Base-by-base conservation (phyloP, 2,797 vertebrate species). In the Ptychadena robeensis region DNA sequence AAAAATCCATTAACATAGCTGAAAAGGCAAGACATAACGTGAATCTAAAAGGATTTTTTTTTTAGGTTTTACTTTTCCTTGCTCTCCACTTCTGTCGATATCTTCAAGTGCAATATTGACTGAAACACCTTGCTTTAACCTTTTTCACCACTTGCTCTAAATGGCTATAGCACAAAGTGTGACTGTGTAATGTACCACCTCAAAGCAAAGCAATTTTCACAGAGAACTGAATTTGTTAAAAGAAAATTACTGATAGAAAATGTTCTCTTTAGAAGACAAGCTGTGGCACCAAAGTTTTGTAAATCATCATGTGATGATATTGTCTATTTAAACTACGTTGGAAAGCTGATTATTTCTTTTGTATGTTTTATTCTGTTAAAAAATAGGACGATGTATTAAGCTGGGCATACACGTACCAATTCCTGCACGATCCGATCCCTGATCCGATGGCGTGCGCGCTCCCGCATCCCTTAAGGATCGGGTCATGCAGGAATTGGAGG, bases 111-210 rank as follows among this genome's bases (percentile, higher is more conserved):
- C 57, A 80, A 70, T 84, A 85, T 85, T 80, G 78, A 76, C 83
- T 80, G 59, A 72, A 68, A 85, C 35, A 81, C 83, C 71, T 80
- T 85, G 59, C 78, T 85, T 80, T 70, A 85, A 81, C 78, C 78
- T 81, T 81, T 80, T 84, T 84, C 34, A 84, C 70, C 71, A 84
- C 71, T 84, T 85, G 66, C 78, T 85, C 66, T 85, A 85, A 85
- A 85, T 70, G 78, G 65, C 72, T 80, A 48, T 44, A 81, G 66
- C 78, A 80, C 78, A 80, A 80, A 71, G 71, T 85, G 78, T 85
- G 78, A 85, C 71, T 80, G 53, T 85, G 71, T 85, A 85, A 85
- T 85, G 38, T 75, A 81, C 83, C 83, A 80, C 78, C 78, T 80
- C 71, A 76, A 70, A 72, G 72, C 78, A 85, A 85, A 76, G 66